These are phyloP conservation scores for Zosterops hypoxanthus DNA, from an alignment of 2,113 vertebrate species.

Conservation along the genomic window DNA sequence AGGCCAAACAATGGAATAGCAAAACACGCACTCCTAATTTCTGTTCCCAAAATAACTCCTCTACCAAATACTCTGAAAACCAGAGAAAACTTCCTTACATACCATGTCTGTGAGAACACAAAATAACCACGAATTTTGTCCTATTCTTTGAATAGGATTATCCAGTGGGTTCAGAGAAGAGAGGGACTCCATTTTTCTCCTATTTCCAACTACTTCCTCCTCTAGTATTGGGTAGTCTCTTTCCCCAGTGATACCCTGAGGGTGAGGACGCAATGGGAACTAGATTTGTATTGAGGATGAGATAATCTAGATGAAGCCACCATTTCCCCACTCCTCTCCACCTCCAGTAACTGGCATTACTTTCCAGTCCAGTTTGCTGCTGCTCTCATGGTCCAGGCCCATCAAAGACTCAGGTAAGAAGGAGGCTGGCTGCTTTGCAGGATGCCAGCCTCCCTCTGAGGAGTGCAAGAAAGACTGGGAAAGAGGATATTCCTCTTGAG, in stretches of 20 bases:
- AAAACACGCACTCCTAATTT: neutral
- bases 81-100: neutral
- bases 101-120: neutral
- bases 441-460: neutral
- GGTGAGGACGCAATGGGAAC: neutral
- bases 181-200: neutral
- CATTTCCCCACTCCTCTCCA: neutral
- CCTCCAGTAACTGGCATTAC: neutral
- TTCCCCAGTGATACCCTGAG: neutral
- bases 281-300: neutral
- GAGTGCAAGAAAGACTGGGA: neutral
- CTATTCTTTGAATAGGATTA: neutral
- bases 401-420: neutral
- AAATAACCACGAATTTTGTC: neutral
- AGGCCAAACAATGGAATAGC: neutral
- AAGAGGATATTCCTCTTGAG: neutral
- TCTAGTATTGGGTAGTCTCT: neutral
- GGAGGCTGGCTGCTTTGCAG: neutral
- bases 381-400: neutral
- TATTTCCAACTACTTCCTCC: neutral
- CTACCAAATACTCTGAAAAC: neutral
- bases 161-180: neutral
- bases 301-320: neutral
- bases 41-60: neutral
- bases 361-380: neutral